A percentile compares a stretch with the other conserved stretches of the same genome.
phyloP scores from a whole-genome alignment of 2,797 vertebrate species.

The Vireo griseus region DNA sequence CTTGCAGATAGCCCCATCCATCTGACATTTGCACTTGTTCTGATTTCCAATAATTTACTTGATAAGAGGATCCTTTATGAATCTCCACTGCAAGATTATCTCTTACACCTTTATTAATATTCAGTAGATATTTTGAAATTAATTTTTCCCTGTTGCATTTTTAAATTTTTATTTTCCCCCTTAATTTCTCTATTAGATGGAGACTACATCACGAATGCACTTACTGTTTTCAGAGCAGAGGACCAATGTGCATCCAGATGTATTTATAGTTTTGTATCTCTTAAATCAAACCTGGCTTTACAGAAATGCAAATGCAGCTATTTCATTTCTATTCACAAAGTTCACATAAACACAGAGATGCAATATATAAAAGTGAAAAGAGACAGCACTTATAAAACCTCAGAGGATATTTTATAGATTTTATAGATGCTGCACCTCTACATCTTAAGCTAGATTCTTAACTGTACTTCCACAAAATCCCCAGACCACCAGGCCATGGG shows the following conservation, averaged over 20 bases:
- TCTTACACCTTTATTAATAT: background rate
- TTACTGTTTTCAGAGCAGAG: background rate
- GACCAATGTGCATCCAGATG: rapidly evolving
- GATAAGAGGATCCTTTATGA: background rate
- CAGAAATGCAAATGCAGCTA: background rate
- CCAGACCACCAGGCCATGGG: background rate
- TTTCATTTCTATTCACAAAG: background rate
- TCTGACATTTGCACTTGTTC: background rate
- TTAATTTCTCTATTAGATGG: background rate
- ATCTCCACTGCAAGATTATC: background rate
- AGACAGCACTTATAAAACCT: background rate
- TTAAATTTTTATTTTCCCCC: background rate
- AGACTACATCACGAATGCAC: background rate
- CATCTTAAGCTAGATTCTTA: background rate
- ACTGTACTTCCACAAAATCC: background rate
- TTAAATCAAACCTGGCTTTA: background rate
- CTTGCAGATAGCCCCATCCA: background rate
- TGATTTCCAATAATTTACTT: background rate
- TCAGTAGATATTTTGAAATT: background rate
- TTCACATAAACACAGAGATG: background rate
- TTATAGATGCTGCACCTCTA: background rate
- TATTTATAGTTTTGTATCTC: background rate
- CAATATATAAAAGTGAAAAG: background rate
- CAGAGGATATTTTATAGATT: background rate
- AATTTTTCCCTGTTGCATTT: background rate